phyloP scores from a whole-genome alignment of 2,797 vertebrate genomes.

The Acanthurus lineatus region DNA sequence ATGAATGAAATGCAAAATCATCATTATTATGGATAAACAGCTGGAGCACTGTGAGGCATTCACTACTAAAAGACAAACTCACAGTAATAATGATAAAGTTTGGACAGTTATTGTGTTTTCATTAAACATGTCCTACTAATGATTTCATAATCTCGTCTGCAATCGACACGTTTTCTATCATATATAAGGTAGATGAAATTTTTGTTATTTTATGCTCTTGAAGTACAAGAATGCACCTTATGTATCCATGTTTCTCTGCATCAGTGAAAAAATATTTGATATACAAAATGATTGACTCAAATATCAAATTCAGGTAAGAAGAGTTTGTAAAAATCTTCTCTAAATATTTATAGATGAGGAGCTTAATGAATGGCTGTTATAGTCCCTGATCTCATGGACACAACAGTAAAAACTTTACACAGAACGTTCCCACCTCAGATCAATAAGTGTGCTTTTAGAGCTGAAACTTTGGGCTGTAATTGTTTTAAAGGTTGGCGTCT shows the following conservation, averaged over 20 bases:
- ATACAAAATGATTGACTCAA: too few species aligned
- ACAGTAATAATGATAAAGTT: neutral
- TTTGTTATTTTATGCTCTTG: neutral
- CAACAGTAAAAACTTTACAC: slow-evolving; percentile 18
- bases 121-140: neutral
- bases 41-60: neutral
- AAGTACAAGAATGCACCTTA: too few species aligned
- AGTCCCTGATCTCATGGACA: neutral
- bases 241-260: neutral
- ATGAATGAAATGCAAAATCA: neutral
- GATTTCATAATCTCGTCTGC: neutral
- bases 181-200: neutral
- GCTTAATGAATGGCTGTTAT: neutral
- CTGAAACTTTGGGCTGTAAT: slow-evolving; percentile 62
- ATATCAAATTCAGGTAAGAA: neutral
- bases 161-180: neutral
- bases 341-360: too few species aligned
- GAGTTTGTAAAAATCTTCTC: neutral
- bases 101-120: neutral
- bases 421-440: slow-evolving; percentile 48
- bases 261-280: neutral
- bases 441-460: slow-evolving; percentile 54
- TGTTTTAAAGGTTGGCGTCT: slow-evolving; percentile 75
- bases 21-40: neutral
- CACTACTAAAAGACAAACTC: neutral